Base-by-base conservation (phyloP, 37 sponge, comb jelly and placozoan species). In the Halisarca cf. caerulea region DNA sequence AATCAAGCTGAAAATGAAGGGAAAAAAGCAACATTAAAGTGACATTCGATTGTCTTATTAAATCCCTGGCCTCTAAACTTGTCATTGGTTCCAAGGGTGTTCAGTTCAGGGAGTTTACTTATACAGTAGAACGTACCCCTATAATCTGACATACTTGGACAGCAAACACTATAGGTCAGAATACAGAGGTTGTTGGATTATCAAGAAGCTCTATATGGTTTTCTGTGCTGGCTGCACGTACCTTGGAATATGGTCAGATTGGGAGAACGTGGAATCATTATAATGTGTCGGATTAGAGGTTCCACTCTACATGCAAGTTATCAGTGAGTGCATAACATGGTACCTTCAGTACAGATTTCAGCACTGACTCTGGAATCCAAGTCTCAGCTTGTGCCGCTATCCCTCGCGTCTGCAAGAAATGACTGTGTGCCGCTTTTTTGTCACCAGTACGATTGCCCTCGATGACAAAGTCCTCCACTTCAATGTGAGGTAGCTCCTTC, bases 281-380 rank as follows among this genome's bases (percentile, higher is more conserved):
- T 66, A 17, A 66, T 9, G 32, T 66, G 24, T 34, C 24, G 32
- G 14, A 57, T 57, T 57, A 21, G 59, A 57, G 59, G 20, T n/a
- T n/a, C 21, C 33, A 14, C 14, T 68, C 33, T 20, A 68, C 20
- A 30, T 21, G 27, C 20, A 14, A 66, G 11, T 66, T 11, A 55
- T 55, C 11, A 55, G 57, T 55, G 17, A 20, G 17, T 20, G 17
- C 57, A 20, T 20, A 55, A 55, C 11, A 20, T 20, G 11, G 17
- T 28, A 87, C 94, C 91, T 93, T 93, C 30, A 93, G 77, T 4
- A 87, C 88, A 25, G 82, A 82, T 30, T 79, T 80, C 20, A 93
- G 78, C 28, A 93, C 58, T 4, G 82, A 73, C 54, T 93, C 88
- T n/a, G 94, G 91, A 25, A 93, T 64, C 88, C 88, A 93, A 53